phyloP scores from a whole-genome alignment of 2,888 invertebrate species.

The Eupeodes luniger region DNA sequence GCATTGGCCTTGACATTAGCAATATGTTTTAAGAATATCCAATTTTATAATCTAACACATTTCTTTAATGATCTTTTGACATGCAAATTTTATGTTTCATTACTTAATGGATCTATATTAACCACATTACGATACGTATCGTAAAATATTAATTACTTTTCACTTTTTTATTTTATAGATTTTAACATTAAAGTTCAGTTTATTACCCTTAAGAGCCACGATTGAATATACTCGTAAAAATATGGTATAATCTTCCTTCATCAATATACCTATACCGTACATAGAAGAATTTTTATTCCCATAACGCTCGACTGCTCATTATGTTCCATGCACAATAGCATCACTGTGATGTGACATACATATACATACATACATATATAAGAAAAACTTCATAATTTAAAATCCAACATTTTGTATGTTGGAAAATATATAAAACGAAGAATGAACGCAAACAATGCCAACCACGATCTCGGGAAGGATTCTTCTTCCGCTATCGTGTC shows the following conservation, averaged over 20 bases:
- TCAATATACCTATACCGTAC: background rate
- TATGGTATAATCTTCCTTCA: background rate
- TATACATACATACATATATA: background rate
- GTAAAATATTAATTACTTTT: too few species aligned
- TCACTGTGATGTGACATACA: background rate
- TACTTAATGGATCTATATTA: too few species aligned
- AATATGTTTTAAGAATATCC: too few species aligned
- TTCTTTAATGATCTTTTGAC: too few species aligned
- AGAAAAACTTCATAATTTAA: conserved; percentile 15
- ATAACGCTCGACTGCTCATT: conserved; percentile 33
- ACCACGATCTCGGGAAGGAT: conserved; percentile 26
- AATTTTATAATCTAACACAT: too few species aligned
- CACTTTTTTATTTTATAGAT: too few species aligned
- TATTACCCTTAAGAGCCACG: background rate
- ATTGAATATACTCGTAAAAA: background rate
- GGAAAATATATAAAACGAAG: background rate
- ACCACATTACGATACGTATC: too few species aligned
- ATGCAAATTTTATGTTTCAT: too few species aligned
- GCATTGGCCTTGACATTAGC: too few species aligned
- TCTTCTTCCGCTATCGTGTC: conserved; percentile 1
- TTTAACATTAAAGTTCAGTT: too few species aligned
- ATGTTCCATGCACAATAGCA: conserved; percentile 10
- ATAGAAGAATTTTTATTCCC: background rate
- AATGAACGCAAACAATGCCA: conserved; percentile 14
- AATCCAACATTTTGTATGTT: conserved; percentile 10